phyloP scores from a whole-genome alignment of 1,140 invertebrate species.

The Olivierus martensii region DNA sequence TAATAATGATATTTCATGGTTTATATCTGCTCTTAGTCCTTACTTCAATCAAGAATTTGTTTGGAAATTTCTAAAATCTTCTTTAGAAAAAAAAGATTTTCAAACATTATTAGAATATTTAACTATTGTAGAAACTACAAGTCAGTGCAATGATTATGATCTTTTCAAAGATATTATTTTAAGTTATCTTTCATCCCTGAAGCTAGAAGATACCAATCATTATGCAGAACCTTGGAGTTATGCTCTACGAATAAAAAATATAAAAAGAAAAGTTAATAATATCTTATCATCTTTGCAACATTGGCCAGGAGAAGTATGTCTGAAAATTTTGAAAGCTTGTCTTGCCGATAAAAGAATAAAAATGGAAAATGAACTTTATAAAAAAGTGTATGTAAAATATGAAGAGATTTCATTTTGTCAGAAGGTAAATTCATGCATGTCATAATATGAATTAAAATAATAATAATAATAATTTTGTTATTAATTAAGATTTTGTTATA shows the following conservation, averaged over 20 bases:
- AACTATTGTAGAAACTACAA: no score
- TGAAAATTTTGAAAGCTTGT: constrained; percentile 6
- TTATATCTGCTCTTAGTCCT: constrained; percentile 7
- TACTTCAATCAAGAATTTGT: neutral
- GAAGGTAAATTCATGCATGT: constrained; percentile 4
- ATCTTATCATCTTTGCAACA: constrained; percentile 6
- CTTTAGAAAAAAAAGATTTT: neutral
- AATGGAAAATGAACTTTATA: neutral
- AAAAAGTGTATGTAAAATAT: neutral
- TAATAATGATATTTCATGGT: neutral
- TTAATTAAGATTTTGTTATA: neutral
- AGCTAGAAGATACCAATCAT: neutral
- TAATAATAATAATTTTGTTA: no score
- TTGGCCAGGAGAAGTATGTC: neutral
- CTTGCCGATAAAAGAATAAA: constrained; percentile 2
- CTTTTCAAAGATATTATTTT: constrained; percentile 5
- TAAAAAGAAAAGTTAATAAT: constrained; percentile 1
- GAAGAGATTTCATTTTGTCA: constrained; percentile 11
- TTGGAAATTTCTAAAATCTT: constrained; percentile 1
- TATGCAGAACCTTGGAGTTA: constrained; percentile 1
- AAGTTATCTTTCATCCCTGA: constrained; percentile 1
- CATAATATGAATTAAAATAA: no score
- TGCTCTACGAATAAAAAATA: constrained; percentile 6
- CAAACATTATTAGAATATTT: no score
- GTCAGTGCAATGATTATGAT: neutral